Percentiles rank a stretch among this genome's conserved stretches.
Conservation (phyloP, 1,140 invertebrate species). For the Drosophila jambulina region DNA sequence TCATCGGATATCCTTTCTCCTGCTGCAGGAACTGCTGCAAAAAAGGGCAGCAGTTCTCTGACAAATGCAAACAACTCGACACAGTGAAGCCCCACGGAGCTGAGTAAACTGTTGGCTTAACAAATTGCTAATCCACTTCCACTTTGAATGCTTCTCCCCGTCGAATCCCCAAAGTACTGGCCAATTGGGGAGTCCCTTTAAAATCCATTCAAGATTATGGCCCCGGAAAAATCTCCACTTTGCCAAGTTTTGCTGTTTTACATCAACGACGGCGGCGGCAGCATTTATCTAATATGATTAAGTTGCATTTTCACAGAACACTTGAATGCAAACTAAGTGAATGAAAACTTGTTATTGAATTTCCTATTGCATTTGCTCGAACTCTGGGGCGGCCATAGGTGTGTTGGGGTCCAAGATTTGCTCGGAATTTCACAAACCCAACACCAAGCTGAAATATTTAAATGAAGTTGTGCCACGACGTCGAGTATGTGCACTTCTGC, state of each 20-base stretch:
- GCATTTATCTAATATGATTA: slow-evolving; percentile 42
- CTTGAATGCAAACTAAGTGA: slow-evolving; percentile 7
- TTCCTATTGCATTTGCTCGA: slow-evolving; percentile 4
- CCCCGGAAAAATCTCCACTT: slow-evolving; percentile 31
- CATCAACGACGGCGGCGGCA: slow-evolving; percentile 7
- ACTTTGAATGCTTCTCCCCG: slow-evolving; percentile 32
- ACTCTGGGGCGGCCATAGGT: slow-evolving; percentile 2
- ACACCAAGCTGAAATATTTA: slow-evolving; percentile 24
- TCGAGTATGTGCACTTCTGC: slow-evolving; percentile 9
- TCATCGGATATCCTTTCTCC: slow-evolving; percentile 47
- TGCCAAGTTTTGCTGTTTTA: slow-evolving; percentile 5
- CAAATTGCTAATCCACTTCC: slow-evolving; percentile 73
- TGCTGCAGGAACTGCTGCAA: slow-evolving; percentile 19
- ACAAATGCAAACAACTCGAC: slow-evolving; percentile 52
- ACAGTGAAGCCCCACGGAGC: slow-evolving; percentile 62
- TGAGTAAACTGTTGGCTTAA: slow-evolving; percentile 78
- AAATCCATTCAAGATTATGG: slow-evolving; percentile 27
- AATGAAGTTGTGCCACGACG: slow-evolving; percentile 16
- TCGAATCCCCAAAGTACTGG: slow-evolving; percentile 25
- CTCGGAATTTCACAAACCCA: slow-evolving; percentile 7
- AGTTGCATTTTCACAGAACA: slow-evolving; percentile 38
- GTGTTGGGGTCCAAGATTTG: slow-evolving; percentile 11
- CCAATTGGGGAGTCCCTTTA: slow-evolving; percentile 16
- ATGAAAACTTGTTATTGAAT: slow-evolving; percentile 25
- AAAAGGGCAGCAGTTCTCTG: slow-evolving; percentile 35